Evolutionary conservation across 35 echinoderm and acorn worm species (phyloP), one percentile per base, ranked within the genome.

Genomic region (Acanthaster planci): DNA sequence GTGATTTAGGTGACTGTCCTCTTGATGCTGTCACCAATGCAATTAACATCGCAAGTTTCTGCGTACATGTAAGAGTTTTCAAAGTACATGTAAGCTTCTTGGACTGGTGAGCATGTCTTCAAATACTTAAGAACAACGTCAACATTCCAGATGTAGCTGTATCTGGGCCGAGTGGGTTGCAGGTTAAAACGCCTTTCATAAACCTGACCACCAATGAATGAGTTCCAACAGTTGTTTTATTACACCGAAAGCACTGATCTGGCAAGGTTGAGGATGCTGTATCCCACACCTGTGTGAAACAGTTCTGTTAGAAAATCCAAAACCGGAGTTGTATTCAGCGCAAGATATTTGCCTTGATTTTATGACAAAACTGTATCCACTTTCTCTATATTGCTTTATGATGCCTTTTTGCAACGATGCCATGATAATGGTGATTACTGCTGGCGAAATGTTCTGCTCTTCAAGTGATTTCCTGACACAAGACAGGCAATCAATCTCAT

Each of bases 181-280:
- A 55, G 26, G 32, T 87, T 81, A 52, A 92, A 14, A 92, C 90
- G 16, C 76, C 90, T 38, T 82, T 92, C 52, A 86, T 86, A 55
- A 51, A 79, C 14, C 77, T 30, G 31, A 1, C 38, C 51, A 81
- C 79, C 9, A 81, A 44, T n/a, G 79, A 44, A 55, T 83, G 52
- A 19, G 52, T 36, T 9, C 80, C 80, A 16, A 86, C 6, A 50
- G 60, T 51, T n/a, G 17, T 22, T 16, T 44, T 15, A 36, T 76
- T 39, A 52, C 47, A 68, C 84, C 36, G 84, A 86, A 50, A 86
- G 39, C 7, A 44, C 84, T 51, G 84, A 78, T 78, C 72, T 29
- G 44, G 84, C 84, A 30, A 68, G 77, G 30, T 86, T 86, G 9
- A 86, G 72, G 19, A 38, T 40, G 76, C 84, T 47, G 42, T 47